Percentiles rank a stretch among this genome's conserved stretches.
Evolutionary conservation across 2,797 vertebrate genomes (phyloP).

Genomic region (Enteromius radiatus): DNA sequence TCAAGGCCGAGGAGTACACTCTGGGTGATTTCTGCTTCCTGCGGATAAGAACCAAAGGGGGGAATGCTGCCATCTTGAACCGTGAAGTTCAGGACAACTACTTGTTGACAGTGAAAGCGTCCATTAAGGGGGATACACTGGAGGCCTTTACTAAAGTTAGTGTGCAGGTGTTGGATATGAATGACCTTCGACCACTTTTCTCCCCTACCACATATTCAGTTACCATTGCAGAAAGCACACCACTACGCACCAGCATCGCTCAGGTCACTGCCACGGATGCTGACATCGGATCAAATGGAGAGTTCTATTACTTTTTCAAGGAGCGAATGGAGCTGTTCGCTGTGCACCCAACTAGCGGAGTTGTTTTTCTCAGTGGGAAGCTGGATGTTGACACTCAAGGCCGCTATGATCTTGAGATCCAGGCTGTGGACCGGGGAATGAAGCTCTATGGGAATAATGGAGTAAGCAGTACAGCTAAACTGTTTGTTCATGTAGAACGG

Average conservation of each 20-base stretch:
- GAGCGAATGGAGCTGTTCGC: conserved; percentile 92
- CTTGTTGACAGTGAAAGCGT: conserved; percentile 93
- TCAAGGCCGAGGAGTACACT: conserved; percentile 94
- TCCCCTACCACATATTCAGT: conserved; percentile 98
- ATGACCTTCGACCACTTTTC: conserved; percentile 95
- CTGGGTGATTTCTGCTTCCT: conserved; percentile 98
- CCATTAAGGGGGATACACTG: conserved; percentile 89
- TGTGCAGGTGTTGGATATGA: conserved; percentile 97
- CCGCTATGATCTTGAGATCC: conserved; percentile 91
- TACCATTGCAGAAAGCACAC: conserved; percentile 93
- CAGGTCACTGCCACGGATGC: conserved; percentile 98
- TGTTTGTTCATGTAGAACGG: conserved; percentile 93
- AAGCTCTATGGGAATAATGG: conserved; percentile 98
- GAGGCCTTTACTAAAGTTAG: conserved; percentile 97
- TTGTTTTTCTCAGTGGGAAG: conserved; percentile 92
- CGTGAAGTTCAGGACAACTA: conserved; percentile 97
- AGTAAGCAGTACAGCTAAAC: conserved; percentile 96
- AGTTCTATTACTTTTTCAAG: conserved; percentile 99
- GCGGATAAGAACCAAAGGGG: conserved; percentile 97
- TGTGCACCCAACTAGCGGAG: conserved; percentile 94
- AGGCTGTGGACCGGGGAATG: conserved; percentile 97
- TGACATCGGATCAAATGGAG: conserved; percentile 96
- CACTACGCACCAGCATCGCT: conserved; percentile 95
- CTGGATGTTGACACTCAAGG: conserved; percentile 89
- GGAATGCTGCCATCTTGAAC: conserved; percentile 95